phyloP scores from a whole-genome alignment of 2,113 vertebrate genomes.

The Hypanus sabinus region DNA sequence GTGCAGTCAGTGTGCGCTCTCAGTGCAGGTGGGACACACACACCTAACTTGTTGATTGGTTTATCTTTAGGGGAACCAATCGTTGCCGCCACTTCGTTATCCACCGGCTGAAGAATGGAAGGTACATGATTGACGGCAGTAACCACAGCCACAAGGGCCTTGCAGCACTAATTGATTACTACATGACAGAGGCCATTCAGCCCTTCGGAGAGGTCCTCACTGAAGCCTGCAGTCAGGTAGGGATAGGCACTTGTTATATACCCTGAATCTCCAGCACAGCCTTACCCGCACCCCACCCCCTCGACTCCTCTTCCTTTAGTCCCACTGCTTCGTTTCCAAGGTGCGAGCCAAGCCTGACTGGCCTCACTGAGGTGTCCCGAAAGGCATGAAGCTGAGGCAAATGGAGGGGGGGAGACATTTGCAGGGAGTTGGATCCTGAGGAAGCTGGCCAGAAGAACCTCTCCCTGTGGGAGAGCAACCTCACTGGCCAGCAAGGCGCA shows the following conservation, averaged over 20 bases:
- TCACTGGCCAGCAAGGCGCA: background rate
- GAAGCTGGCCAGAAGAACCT: too few species aligned
- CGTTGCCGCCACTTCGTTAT: slow-evolving; percentile 78
- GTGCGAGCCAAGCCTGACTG: too few species aligned
- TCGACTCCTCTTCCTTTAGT: too few species aligned
- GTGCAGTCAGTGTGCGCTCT: background rate
- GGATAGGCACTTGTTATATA: too few species aligned
- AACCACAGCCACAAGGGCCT: slow-evolving; percentile 53
- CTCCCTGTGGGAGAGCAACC: too few species aligned
- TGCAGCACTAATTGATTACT: slow-evolving; percentile 60
- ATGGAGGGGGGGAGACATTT: too few species aligned
- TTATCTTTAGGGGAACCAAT: slow-evolving; percentile 62
- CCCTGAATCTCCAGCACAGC: background rate
- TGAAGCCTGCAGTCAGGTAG: slow-evolving; percentile 59
- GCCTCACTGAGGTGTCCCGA: too few species aligned
- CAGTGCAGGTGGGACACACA: background rate
- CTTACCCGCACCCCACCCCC: too few species aligned
- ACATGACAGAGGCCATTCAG: slow-evolving; percentile 59
- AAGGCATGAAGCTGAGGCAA: too few species aligned
- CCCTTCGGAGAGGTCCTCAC: slow-evolving; percentile 74
- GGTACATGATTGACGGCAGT: slow-evolving; percentile 66
- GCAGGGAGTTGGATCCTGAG: too few species aligned
- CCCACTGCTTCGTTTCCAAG: too few species aligned
- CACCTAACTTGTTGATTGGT: slow-evolving; percentile 4
- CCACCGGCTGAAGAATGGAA: slow-evolving; percentile 56